Conservation (phyloP, 2,888 invertebrate species). For the Hesperia comma region DNA sequence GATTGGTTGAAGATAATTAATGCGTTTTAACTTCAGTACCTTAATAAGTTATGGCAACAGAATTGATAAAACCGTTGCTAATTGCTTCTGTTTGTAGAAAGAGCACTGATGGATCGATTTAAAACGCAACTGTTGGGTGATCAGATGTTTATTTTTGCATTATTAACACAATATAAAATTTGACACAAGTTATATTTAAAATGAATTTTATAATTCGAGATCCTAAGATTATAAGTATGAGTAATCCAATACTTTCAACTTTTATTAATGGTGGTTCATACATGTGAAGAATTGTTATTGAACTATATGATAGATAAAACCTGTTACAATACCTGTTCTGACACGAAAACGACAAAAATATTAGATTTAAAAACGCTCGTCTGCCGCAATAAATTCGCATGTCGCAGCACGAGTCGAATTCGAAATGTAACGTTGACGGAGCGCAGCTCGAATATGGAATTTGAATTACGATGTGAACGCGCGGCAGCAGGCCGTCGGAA, state of each 20-base stretch:
- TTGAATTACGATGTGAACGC: slow-evolving; percentile 42
- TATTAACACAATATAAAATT: no score
- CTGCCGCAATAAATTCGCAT: slow-evolving; percentile 21
- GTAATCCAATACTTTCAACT: no score
- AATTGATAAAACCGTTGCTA: not conserved
- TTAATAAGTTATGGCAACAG: not conserved
- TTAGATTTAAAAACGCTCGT: slow-evolving; percentile 31
- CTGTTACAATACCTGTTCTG: no score
- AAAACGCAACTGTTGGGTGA: no score
- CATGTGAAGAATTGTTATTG: no score
- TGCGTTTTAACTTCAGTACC: not conserved
- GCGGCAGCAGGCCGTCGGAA: slow-evolving; percentile 14
- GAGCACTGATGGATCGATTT: no score
- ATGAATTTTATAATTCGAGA: no score
- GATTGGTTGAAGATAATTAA: slow-evolving; percentile 24
- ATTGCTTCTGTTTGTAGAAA: not conserved
- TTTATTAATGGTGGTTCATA: no score
- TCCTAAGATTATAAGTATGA: no score
- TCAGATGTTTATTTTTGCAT: no score
- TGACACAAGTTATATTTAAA: no score
- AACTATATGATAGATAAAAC: no score
- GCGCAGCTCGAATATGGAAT: slow-evolving; percentile 40
- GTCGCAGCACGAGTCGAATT: slow-evolving; percentile 40
- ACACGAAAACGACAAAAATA: not conserved
- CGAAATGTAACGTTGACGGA: slow-evolving; percentile 41